A percentile compares a stretch with the other conserved stretches of the same genome.
These are phyloP conservation scores for Euplexia lucipara DNA, from an alignment of 2,888 invertebrate species.

Conservation along the genomic window DNA sequence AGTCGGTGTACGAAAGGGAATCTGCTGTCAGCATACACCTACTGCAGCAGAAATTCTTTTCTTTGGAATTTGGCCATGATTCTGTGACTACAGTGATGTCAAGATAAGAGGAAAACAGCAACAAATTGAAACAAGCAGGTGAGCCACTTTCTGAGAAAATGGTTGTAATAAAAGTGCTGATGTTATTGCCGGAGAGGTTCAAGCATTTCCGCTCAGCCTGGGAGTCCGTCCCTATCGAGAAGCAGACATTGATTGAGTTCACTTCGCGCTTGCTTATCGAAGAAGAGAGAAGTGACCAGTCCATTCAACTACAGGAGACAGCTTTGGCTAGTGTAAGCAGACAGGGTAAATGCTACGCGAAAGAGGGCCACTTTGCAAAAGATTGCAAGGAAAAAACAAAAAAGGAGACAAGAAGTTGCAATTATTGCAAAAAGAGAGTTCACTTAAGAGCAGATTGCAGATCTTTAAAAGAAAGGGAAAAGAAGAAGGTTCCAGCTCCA, in stretches of 20 bases:
- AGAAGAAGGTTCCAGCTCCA: no score
- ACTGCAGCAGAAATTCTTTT: no score
- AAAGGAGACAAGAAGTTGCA: slow-evolving; percentile 1
- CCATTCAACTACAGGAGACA: not conserved
- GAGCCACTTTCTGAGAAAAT: slow-evolving; percentile 2
- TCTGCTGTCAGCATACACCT: no score
- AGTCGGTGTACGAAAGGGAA: no score
- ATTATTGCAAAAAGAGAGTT: slow-evolving; percentile 3
- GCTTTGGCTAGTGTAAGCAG: no score
- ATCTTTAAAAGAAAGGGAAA: no score
- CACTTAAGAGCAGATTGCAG: slow-evolving; percentile 3
- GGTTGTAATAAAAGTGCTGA: not conserved
- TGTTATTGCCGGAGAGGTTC: no score
- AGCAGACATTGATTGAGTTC: not conserved
- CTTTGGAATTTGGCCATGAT: no score
- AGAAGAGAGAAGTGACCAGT: slow-evolving; percentile 1
- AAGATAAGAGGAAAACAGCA: not conserved
- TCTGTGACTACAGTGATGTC: no score
- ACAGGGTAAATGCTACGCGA: slow-evolving; percentile 1
- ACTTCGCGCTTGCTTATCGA: not conserved
- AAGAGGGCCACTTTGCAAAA: no score
- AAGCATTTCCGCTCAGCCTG: no score
- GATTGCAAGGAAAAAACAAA: not conserved
- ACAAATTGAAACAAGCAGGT: slow-evolving; percentile 6
- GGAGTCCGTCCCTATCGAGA: no score